Evolutionary conservation across 2,113 vertebrate genomes (phyloP).

Genomic region (Coptodon bakossiorum): DNA sequence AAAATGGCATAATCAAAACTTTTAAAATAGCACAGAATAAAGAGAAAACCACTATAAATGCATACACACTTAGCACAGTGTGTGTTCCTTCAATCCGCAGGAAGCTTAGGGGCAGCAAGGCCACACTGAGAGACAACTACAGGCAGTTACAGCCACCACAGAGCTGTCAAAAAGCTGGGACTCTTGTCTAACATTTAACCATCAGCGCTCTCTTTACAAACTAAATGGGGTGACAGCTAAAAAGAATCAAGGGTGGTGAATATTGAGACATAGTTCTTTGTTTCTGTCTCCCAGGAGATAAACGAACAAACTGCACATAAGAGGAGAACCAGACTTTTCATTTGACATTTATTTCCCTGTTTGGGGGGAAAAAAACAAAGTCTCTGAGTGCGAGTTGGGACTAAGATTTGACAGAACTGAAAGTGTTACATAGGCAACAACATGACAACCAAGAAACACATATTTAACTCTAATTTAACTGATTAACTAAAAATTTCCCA

Average conservation of each 20-base stretch:
- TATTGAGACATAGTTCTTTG: conserved; percentile 28
- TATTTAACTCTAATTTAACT: neutral
- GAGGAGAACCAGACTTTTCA: conserved; percentile 4
- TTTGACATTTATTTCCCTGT: conserved; percentile 6
- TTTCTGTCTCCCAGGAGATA: conserved; percentile 33
- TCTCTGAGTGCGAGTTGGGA: neutral
- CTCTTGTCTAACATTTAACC: conserved; percentile 33
- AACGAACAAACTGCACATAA: conserved; percentile 15
- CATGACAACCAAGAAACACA: neutral
- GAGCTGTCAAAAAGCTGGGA: conserved; percentile 44
- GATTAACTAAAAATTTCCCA: neutral
- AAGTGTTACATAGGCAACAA: neutral
- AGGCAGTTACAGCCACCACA: conserved; percentile 41
- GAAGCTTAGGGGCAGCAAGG: neutral
- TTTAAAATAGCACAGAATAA: conserved; percentile 40
- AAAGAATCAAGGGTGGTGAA: conserved; percentile 19
- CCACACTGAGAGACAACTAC: neutral
- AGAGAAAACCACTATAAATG: conserved; percentile 28
- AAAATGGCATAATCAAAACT: conserved; percentile 37
- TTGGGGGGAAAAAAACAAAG: neutral
- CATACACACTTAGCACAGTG: conserved; percentile 34
- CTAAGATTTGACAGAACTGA: conserved; percentile 26
- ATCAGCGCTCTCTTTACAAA: neutral
- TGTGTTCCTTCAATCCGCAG: conserved; percentile 46
- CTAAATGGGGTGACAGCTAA: conserved; percentile 36